phyloP scores from a whole-genome alignment of 2,888 invertebrate genomes.

The Lithophane semibrunnea region DNA sequence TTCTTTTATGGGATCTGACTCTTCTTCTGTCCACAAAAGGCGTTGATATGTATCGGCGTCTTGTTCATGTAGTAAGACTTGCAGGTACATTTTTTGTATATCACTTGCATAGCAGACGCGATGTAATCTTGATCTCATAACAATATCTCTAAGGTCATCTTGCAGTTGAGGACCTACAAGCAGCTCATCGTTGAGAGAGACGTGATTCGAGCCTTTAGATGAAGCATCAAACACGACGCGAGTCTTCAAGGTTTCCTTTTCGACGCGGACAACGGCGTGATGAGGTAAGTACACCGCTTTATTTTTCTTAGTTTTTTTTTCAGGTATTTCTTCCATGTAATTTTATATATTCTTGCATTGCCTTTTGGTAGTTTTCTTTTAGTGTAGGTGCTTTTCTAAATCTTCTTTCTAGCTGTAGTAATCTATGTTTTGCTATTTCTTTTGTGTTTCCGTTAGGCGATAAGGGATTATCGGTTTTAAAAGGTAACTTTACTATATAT shows the following conservation, averaged over 20 bases:
- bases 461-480: constrained; percentile 11
- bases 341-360: constrained; percentile 7
- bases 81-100: constrained; percentile 68
- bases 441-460: constrained; percentile 43
- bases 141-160: constrained; percentile 60
- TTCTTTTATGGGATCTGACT: constrained; percentile 5
- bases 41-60: constrained; percentile 21
- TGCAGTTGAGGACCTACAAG: constrained; percentile 61
- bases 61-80: constrained; percentile 15
- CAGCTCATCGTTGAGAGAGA: constrained; percentile 63
- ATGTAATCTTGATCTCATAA: constrained; percentile 64
- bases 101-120: constrained; percentile 62
- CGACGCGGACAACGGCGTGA: background rate
- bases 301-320: constrained; percentile 1
- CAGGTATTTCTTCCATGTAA: constrained; percentile 9
- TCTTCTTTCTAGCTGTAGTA: constrained; percentile 47
- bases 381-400: background rate
- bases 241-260: constrained; percentile 46
- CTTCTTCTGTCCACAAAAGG: constrained; percentile 14
- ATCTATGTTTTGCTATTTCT: constrained; percentile 51
- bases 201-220: constrained; percentile 22
- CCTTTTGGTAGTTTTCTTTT: background rate
- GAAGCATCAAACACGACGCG: constrained; percentile 42
- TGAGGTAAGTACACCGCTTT: too few relatives aligned
- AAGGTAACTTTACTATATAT: too few relatives aligned